These are phyloP conservation scores for Drosophila jambulina DNA, from an alignment of 1,140 invertebrate genomes.

Conservation along the genomic window DNA sequence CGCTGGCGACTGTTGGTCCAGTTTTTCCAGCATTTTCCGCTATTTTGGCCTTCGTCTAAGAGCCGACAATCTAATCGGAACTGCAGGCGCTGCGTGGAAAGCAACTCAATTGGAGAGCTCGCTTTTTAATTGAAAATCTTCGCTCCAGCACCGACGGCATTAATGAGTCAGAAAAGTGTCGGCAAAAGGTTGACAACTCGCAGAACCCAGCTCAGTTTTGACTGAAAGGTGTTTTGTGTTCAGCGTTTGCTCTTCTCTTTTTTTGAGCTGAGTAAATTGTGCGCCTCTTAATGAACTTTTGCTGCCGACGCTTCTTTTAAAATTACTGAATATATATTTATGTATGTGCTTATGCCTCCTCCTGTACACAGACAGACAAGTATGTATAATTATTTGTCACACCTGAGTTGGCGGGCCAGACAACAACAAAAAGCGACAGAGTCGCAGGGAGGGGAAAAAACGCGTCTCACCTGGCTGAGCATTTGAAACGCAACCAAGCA, in stretches of 20 bases:
- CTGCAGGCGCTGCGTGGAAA: constrained; percentile 11
- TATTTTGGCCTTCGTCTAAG: constrained; percentile 22
- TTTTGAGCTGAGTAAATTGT: constrained; percentile 35
- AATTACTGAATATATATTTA: constrained; percentile 41
- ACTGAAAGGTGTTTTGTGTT: constrained; percentile 26
- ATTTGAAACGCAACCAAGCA: constrained; percentile 66
- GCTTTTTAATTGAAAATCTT: constrained; percentile 50
- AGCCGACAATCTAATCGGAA: constrained; percentile 31
- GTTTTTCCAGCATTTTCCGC: constrained; percentile 36
- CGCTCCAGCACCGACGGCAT: constrained; percentile 28
- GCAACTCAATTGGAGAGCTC: constrained; percentile 15
- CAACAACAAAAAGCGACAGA: constrained; percentile 32
- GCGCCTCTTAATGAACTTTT: constrained; percentile 62
- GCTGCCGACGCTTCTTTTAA: constrained; percentile 61
- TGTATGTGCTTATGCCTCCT: constrained; percentile 12
- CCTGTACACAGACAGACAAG: constrained; percentile 43
- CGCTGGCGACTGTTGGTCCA: constrained; percentile 29
- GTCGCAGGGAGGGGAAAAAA: constrained; percentile 43
- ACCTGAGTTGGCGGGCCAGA: constrained; percentile 77
- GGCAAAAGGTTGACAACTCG: constrained; percentile 44
- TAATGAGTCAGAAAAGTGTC: constrained; percentile 81
- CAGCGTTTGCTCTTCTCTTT: constrained; percentile 23
- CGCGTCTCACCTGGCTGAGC: constrained; percentile 78
- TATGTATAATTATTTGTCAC: constrained; percentile 84
- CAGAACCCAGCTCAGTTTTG: constrained; percentile 23